These are phyloP conservation scores for Acrocephalus scirpaceus DNA, from an alignment of 2,797 vertebrate species.

Conservation along the genomic window DNA sequence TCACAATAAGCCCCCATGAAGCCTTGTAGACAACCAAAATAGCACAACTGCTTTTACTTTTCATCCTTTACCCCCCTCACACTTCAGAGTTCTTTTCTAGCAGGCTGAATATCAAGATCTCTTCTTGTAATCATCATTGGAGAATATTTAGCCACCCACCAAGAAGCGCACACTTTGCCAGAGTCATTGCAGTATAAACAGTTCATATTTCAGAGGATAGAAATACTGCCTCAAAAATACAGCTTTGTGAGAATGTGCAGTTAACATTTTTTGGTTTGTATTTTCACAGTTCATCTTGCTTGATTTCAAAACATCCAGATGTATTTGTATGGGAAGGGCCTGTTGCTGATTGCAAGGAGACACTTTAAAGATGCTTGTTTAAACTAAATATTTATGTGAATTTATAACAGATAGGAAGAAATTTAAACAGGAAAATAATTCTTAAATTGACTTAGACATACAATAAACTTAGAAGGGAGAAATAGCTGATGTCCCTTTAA, in stretches of 20 bases:
- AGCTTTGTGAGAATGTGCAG: not conserved
- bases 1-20: not conserved
- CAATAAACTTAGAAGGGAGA: not conserved
- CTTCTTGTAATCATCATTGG: not conserved
- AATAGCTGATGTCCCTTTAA: not conserved
- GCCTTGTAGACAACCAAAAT: not conserved
- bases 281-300: constrained; percentile 11
- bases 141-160: not conserved
- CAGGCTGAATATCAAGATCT: not conserved
- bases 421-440: constrained; percentile 29
- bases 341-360: not conserved
- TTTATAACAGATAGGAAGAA: not conserved
- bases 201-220: not conserved
- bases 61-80: not conserved
- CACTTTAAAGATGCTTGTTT: constrained; percentile 5
- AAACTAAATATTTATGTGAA: constrained; percentile 21
- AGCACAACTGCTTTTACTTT: not conserved
- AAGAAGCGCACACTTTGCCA: not conserved
- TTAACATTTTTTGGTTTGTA: not conserved
- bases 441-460: not conserved
- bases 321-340: not conserved
- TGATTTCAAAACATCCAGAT: constrained; percentile 10
- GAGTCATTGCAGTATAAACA: not conserved
- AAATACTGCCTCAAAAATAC: not conserved
- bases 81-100: not conserved